phyloP scores from a whole-genome alignment of 2,113 vertebrate genomes.

The Colistium nudipinnis region DNA sequence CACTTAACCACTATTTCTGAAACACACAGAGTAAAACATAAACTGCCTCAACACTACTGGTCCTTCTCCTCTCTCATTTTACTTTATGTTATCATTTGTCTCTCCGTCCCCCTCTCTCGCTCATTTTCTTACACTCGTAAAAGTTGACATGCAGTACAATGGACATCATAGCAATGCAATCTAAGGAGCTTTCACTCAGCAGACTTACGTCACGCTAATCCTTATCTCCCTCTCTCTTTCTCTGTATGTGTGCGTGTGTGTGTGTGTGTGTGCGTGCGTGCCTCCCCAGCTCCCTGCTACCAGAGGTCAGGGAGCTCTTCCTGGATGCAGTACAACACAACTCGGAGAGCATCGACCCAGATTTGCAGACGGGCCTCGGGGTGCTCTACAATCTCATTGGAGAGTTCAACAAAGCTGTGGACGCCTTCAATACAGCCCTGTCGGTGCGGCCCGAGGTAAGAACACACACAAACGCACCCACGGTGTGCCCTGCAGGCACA shows the following conservation, averaged over 20 bases:
- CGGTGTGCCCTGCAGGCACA: neutral
- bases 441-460: constrained; percentile 94
- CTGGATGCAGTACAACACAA: constrained; percentile 94
- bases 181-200: constrained; percentile 33
- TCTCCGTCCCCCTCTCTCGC: neutral
- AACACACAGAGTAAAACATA: neutral
- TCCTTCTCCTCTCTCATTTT: neutral
- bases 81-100: neutral
- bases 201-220: constrained; percentile 52
- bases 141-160: constrained; percentile 26
- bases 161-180: constrained; percentile 29
- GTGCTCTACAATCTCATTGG: constrained; percentile 96
- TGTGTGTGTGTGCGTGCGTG: constrained; percentile 5
- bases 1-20: neutral
- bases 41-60: neutral
- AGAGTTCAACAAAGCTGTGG: constrained; percentile 97
- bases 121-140: neutral
- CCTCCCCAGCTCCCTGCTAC: constrained; percentile 84
- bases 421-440: constrained; percentile 95
- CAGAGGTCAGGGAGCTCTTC: constrained; percentile 93
- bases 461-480: neutral
- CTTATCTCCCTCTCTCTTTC: constrained; percentile 2
- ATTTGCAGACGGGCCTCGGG: constrained; percentile 96
- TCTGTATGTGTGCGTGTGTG: constrained; percentile 32
- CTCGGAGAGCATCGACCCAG: constrained; percentile 90